Base-by-base conservation (phyloP, 2,113 vertebrate genomes). In the Hippopotamus amphibius region DNA sequence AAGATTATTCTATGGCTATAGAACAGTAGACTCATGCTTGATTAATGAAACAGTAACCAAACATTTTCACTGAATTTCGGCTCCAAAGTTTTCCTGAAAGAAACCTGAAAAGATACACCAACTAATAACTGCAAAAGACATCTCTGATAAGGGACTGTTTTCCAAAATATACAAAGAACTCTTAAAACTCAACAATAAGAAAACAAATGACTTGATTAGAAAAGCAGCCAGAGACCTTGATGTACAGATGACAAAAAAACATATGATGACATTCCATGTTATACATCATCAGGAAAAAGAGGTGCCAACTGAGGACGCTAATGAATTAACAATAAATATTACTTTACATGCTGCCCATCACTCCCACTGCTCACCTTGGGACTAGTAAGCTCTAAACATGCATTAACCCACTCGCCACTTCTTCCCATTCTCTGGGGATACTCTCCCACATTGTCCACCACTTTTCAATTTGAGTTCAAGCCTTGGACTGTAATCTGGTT, bases 331-430 rank as follows among this genome's bases (percentile, higher is more conserved):
- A 81, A 28, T 37, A 53, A 72, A 46, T 24, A n/a, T 17, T 22
- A n/a, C 4, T 2, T 16, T 8, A 6, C 12, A 0, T 28, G 59
- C 10, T 12, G 2, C 43, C 14, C 21, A 26, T 7, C 46, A 16
- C 4, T 33, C 12, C 46, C 28, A 53, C 88, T 22, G 22, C 7
- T 12, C 13, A 4, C 43, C 41, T 76, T 21, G 4, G 57, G 26
- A 15, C 16, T 37, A 41, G 15, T 71, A 81, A 41, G 48, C 37
- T 61, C 14, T 37, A 43, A 71, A 26, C 17, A 7, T 12, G 1
- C 21, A 24, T 7, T 33, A 22, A 17, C 7, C 5, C 26, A 7
- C 8, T 26, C 1, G 3, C 65, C 11, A 24, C 1, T 7, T 6
- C 22, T 48, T 43, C 9, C 30, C 12, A 2, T 9, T 87, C 28